Evolutionary conservation across 2,797 vertebrate genomes (phyloP), one percentile per base, ranked within the genome.

Genomic region (Cynopterus sphinx): DNA sequence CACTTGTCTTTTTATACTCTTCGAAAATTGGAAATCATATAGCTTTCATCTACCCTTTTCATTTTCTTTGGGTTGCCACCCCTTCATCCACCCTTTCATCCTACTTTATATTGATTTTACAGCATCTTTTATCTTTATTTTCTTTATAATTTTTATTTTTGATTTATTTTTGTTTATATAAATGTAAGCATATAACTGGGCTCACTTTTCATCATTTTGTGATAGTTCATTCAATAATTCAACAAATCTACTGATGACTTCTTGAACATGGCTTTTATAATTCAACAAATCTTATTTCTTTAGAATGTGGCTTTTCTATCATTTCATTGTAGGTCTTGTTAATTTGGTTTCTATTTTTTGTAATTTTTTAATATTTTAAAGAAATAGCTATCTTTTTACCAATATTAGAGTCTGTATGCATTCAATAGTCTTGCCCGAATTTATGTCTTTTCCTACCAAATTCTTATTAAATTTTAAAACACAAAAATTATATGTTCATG

Each of bases 381-480:
- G 33, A 91, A 87, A 81, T 22, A 67, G 49, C 53, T 68, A 61
- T 57, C 19, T 57, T 79, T 86, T 55, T 43, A 61, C 26, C 8
- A 55, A 6, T 51, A 16, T 74, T 74, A n/a, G 10, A 85, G 19
- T 33, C 36, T 79, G 9, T 75, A 10, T 55, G 15, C 17, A 57
- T 77, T 83, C 28, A 78, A 3, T 61, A 97, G 63, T 74, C 22
- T 19, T 73, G 26, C 36, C 13, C 49, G 24, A 57, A n/a, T 68
- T 73, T 3, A 46, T 74, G 6, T 39, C 31, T 8, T n/a, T n/a
- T 77, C 13, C 4, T 71, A 4, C 9, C 9, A 59, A 24, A 2
- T 49, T 87, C 46, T 90, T 84, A 71, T 28, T 65, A 87, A 57
- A 79, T 70, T 63, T 33, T 90, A 84, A 91, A 84, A 86, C 12